phyloP scores from a whole-genome alignment of 2,888 invertebrate genomes.

The Meliscaeva auricollis region DNA sequence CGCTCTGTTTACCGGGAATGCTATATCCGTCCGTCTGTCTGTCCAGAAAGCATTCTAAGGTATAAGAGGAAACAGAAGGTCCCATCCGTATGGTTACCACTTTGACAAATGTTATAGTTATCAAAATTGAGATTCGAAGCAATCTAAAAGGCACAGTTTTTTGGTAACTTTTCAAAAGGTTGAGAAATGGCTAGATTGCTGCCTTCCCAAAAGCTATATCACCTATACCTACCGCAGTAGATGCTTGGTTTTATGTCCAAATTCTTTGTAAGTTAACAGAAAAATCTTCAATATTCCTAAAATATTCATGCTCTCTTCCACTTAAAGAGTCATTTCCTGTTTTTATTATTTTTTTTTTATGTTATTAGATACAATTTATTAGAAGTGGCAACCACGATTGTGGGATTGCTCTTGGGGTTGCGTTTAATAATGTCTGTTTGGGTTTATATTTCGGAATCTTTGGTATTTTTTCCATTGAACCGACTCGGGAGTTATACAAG shows the following conservation, averaged over 20 bases:
- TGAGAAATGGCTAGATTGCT: no score
- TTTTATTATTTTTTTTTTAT: not conserved
- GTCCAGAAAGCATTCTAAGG: slow-evolving; percentile 29
- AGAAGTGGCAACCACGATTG: slow-evolving; percentile 2
- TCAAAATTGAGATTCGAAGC: no score
- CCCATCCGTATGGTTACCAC: not conserved
- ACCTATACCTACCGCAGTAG: no score
- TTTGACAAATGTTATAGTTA: not conserved
- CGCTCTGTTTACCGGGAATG: slow-evolving; percentile 45
- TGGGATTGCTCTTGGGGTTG: slow-evolving; percentile 79
- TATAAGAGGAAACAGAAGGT: slow-evolving; percentile 49
- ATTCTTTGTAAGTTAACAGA: no score
- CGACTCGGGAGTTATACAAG: slow-evolving; percentile 12
- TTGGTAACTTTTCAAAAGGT: no score
- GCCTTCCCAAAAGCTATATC: no score
- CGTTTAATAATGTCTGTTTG: slow-evolving; percentile 66
- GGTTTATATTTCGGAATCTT: slow-evolving; percentile 64
- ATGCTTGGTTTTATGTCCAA: no score
- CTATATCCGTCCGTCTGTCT: slow-evolving; percentile 63
- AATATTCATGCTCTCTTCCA: no score
- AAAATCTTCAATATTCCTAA: no score
- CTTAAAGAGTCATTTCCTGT: no score
- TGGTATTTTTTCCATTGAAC: slow-evolving; percentile 70
- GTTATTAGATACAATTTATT: not conserved
- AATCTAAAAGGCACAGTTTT: no score